Conservation (phyloP, 2,888 invertebrate genomes). For the Cryptus armator region DNA sequence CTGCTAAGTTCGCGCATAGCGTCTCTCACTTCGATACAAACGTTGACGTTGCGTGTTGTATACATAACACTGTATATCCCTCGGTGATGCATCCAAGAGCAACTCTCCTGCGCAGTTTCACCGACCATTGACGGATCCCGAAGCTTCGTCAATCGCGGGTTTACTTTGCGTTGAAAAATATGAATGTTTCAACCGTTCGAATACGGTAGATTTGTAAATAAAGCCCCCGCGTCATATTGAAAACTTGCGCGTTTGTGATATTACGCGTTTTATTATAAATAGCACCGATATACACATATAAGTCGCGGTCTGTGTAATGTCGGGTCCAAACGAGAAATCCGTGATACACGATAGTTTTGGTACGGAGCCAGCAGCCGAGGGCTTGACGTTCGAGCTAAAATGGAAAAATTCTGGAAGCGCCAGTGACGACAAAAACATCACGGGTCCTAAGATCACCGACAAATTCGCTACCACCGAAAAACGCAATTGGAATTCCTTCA, state of each 20-base stretch:
- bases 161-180: conserved; percentile 18
- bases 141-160: conserved; percentile 15
- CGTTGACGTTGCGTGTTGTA: conserved; percentile 31
- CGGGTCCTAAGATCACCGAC: not conserved
- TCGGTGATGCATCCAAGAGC: not conserved
- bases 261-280: conserved; percentile 42
- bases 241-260: not conserved
- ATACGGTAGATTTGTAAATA: not conserved
- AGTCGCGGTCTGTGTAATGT: conserved; percentile 47
- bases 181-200: conserved; percentile 11
- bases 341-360: conserved; percentile 55
- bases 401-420: conserved; percentile 40
- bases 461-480: not conserved
- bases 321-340: conserved; percentile 39
- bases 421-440: not conserved
- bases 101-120: conserved; percentile 55
- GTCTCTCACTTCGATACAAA: not conserved
- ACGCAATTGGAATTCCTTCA: conserved; percentile 50
- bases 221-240: not conserved
- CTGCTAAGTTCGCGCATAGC: conserved; percentile 23
- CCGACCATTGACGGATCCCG: conserved; percentile 19
- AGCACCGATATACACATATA: conserved; percentile 40
- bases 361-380: conserved; percentile 22
- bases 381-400: conserved; percentile 22
- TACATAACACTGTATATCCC: conserved; percentile 4